Conservation (phyloP, 2,797 vertebrate genomes). For the Microcaecilia unicolor region DNA sequence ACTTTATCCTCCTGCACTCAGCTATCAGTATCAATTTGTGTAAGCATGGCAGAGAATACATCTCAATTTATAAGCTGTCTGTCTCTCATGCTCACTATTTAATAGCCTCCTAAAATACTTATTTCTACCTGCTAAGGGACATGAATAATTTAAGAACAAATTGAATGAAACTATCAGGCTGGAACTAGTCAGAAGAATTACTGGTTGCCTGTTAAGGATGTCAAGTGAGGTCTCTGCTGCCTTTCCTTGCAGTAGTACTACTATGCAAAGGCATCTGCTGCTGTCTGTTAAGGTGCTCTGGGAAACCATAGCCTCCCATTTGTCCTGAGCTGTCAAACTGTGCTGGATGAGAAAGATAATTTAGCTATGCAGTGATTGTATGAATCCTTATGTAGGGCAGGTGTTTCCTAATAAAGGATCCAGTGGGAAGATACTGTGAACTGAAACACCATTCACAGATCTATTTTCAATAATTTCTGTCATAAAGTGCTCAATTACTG, state of each 20-base stretch:
- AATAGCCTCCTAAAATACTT: conserved; percentile 7
- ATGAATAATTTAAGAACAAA: conserved; percentile 17
- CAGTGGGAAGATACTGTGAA: too few species aligned
- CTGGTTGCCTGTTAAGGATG: background rate
- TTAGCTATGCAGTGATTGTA: background rate
- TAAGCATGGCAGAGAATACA: conserved; percentile 17
- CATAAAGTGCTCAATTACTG: too few species aligned
- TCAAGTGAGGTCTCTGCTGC: background rate
- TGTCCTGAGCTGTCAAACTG: background rate
- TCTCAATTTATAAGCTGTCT: conserved; percentile 26
- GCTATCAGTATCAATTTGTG: conserved; percentile 27
- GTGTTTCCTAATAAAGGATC: background rate
- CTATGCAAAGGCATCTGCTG: background rate
- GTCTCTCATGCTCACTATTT: conserved; percentile 4
- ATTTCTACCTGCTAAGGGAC: conserved; percentile 13
- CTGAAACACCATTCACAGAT: background rate
- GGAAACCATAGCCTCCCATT: background rate
- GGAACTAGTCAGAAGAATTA: background rate
- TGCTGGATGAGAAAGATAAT: background rate
- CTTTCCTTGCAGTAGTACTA: background rate
- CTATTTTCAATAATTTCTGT: background rate
- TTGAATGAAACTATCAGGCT: conserved; percentile 1
- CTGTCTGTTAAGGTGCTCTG: background rate
- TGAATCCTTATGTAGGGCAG: background rate
- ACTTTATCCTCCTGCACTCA: too few species aligned